phyloP scores from a whole-genome alignment of 2,113 vertebrate genomes.

The Rhinolophus sinicus region DNA sequence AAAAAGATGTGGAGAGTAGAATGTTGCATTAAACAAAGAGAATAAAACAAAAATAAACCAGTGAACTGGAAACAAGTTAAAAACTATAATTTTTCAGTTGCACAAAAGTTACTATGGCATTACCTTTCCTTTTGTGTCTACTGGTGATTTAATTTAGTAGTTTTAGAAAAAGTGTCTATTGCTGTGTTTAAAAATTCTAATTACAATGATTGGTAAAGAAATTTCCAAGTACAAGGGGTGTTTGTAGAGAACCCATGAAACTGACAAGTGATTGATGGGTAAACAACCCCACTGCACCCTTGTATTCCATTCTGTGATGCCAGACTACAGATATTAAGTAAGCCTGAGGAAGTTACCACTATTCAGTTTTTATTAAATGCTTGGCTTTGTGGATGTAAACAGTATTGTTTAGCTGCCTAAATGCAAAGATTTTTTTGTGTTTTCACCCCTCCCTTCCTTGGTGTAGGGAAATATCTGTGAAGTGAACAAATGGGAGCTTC shows the following conservation, averaged over 20 bases:
- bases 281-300: slow-evolving; percentile 84
- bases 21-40: background rate
- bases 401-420: slow-evolving; percentile 61
- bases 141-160: slow-evolving; percentile 75
- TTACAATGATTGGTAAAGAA: slow-evolving; percentile 77
- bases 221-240: slow-evolving; percentile 73
- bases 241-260: slow-evolving; percentile 82
- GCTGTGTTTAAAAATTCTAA: slow-evolving; percentile 82
- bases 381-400: slow-evolving; percentile 68
- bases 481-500: background rate
- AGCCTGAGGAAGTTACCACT: slow-evolving; percentile 78
- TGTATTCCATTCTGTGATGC: slow-evolving; percentile 73
- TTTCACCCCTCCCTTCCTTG: background rate
- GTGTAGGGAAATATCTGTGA: background rate
- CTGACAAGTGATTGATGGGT: slow-evolving; percentile 86
- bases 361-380: slow-evolving; percentile 83
- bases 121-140: slow-evolving; percentile 70
- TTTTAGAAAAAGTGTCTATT: slow-evolving; percentile 75
- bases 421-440: background rate
- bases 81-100: slow-evolving; percentile 38
- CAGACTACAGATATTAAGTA: slow-evolving; percentile 65
- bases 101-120: slow-evolving; percentile 80
- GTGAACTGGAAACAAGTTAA: background rate
- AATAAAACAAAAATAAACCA: background rate
- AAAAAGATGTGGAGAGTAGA: background rate